Evolutionary conservation across 2,113 vertebrate species (phyloP).

Genomic region (Bos taurus): ARS-UCD2.0 NC_037336.1:29313501-29314000

Average conservation of each 20-base stretch:
- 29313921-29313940: background rate
- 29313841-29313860: background rate
- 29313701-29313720: background rate
- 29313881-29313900: background rate
- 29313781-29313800: background rate
- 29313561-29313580: background rate
- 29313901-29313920: background rate
- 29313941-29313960: background rate
- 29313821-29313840: background rate
- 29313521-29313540: background rate
- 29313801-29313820: background rate
- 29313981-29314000: background rate
- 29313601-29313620: background rate
- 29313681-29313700: background rate
- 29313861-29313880: background rate
- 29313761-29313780: background rate
- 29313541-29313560: background rate
- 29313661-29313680: background rate
- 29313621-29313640: background rate
- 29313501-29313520: background rate
- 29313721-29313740: background rate
- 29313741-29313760: background rate
- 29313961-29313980: background rate
- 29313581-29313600: background rate
- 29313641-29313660: background rate